Conservation (phyloP, 2,113 vertebrate genomes). For the Ictalurus punctatus region DNA sequence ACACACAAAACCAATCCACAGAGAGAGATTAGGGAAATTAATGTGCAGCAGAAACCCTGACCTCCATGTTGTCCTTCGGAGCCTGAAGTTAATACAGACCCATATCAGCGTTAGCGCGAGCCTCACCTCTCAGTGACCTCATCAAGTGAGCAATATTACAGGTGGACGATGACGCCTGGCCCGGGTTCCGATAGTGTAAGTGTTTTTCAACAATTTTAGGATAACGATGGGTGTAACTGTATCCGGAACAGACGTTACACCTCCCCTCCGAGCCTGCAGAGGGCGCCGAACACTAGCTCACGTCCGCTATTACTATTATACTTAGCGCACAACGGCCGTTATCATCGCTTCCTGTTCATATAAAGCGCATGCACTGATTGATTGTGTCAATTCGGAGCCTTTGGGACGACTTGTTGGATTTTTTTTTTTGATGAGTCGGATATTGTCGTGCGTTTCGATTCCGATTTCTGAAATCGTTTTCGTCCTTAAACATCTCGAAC, state of each 20-base stretch:
- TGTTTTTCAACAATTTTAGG: background rate
- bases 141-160: slow-evolving; percentile 31
- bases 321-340: background rate
- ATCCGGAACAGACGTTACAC: background rate
- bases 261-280: background rate
- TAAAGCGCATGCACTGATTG: background rate
- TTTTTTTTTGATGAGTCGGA: too few species aligned
- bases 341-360: background rate
- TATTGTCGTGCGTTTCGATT: too few species aligned
- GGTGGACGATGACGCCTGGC: background rate
- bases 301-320: background rate
- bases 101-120: slow-evolving; percentile 35
- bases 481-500: too few species aligned
- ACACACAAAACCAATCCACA: slow-evolving; percentile 24
- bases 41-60: slow-evolving; percentile 39
- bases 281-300: background rate
- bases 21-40: slow-evolving; percentile 53
- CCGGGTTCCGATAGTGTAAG: slow-evolving; percentile 21
- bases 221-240: background rate
- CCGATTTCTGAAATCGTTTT: too few species aligned
- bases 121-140: slow-evolving; percentile 38
- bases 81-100: slow-evolving; percentile 44
- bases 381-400: too few species aligned
- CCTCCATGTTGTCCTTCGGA: slow-evolving; percentile 43
- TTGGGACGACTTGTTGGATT: too few species aligned